phyloP scores from a whole-genome alignment of 2,113 vertebrate species.

The Bos taurus region ARS-UCD2.0 NC_037351.1:19099501-19100000 shows the following conservation, averaged over 20 bases:
- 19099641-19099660: neutral
- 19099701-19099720: neutral
- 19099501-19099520: neutral
- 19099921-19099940: neutral
- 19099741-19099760: neutral
- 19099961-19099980: neutral
- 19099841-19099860: neutral
- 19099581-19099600: neutral
- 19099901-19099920: neutral
- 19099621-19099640: neutral
- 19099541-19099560: neutral
- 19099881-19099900: neutral
- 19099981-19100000: neutral
- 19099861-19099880: neutral
- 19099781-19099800: neutral
- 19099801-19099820: neutral
- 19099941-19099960: neutral
- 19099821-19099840: neutral
- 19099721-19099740: neutral
- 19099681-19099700: neutral
- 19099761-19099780: neutral
- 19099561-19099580: neutral
- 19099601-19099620: neutral
- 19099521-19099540: slow-evolving; percentile 13
- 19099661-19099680: neutral